phyloP scores from a whole-genome alignment of 2,797 vertebrate species.

The Rousettus madagascariensis region DNA sequence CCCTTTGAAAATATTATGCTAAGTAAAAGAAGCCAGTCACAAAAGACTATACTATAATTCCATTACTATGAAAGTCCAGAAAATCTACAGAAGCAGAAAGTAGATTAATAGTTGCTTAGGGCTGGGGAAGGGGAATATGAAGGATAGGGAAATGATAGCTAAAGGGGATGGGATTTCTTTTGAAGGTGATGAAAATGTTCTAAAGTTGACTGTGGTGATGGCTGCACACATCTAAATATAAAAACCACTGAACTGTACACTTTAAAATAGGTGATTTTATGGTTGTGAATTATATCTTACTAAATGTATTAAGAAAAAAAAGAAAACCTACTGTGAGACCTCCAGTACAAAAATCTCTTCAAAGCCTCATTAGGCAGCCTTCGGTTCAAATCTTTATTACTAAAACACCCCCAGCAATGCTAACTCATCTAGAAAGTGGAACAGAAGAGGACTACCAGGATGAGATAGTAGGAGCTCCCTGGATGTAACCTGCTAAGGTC shows the following conservation, averaged over 20 bases:
- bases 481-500: not conserved
- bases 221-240: not conserved
- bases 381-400: slow-evolving; percentile 20
- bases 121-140: not conserved
- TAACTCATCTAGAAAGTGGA: not conserved
- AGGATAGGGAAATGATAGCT: not conserved
- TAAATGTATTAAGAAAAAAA: not conserved
- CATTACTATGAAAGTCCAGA: slow-evolving; percentile 40
- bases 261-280: not conserved
- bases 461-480: not conserved
- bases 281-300: not conserved
- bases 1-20: slow-evolving; percentile 15
- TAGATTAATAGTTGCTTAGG: slow-evolving; percentile 17
- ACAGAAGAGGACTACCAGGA: not conserved
- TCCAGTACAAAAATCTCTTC: slow-evolving; percentile 32
- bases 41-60: slow-evolving; percentile 19
- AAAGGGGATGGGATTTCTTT: slow-evolving; percentile 1
- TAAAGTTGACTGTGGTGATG: slow-evolving; percentile 32
- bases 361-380: not conserved
- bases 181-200: slow-evolving; percentile 46
- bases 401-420: not conserved
- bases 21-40: slow-evolving; percentile 38
- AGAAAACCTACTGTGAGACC: not conserved
- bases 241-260: slow-evolving; percentile 11
- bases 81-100: slow-evolving; percentile 25